These are phyloP conservation scores for Heliothis virescens DNA, from an alignment of 1,140 invertebrate species.

Conservation along the genomic window DNA sequence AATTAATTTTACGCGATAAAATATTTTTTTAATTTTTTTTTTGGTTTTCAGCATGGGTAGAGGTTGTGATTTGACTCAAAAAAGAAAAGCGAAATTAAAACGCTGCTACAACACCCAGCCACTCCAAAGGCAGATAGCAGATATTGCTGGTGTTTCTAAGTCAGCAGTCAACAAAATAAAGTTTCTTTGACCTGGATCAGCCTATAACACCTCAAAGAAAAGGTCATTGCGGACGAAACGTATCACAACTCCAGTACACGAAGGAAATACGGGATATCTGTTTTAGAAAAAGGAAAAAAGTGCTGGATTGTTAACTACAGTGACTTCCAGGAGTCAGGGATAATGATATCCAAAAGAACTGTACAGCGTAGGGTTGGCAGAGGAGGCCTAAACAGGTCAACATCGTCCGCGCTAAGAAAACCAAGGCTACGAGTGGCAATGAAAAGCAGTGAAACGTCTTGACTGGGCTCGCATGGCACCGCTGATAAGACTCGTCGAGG, in stretches of 20 bases:
- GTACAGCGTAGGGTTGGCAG: constrained; percentile 42
- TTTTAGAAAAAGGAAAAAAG: constrained; percentile 11
- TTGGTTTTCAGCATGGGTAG: constrained; percentile 2
- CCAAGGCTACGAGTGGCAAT: constrained; percentile 39
- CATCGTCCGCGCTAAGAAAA: constrained; percentile 42
- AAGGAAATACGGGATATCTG: constrained; percentile 1
- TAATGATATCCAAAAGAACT: constrained; percentile 33
- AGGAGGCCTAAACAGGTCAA: constrained; percentile 40
- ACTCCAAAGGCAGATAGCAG: constrained; percentile 26
- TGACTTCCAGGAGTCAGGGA: constrained; percentile 8
- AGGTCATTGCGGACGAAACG: constrained; percentile 14
- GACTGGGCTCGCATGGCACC: constrained; percentile 17
- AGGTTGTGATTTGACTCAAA: constrained; percentile 23
- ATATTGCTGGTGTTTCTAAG: constrained; percentile 27
- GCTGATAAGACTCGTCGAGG: constrained; percentile 35
- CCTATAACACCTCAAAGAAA: constrained; percentile 14
- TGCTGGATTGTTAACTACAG: constrained; percentile 1
- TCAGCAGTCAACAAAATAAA: constrained; percentile 23
- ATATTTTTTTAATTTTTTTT: constrained; percentile 7
- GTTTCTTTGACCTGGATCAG: background rate
- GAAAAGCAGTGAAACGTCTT: constrained; percentile 47
- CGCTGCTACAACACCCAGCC: background rate
- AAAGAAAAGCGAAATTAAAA: constrained; percentile 17
- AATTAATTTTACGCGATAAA: no score
- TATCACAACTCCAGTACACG: constrained; percentile 14